phyloP scores from a whole-genome alignment of 2,888 invertebrate species.

The Escarpia spicata region DNA sequence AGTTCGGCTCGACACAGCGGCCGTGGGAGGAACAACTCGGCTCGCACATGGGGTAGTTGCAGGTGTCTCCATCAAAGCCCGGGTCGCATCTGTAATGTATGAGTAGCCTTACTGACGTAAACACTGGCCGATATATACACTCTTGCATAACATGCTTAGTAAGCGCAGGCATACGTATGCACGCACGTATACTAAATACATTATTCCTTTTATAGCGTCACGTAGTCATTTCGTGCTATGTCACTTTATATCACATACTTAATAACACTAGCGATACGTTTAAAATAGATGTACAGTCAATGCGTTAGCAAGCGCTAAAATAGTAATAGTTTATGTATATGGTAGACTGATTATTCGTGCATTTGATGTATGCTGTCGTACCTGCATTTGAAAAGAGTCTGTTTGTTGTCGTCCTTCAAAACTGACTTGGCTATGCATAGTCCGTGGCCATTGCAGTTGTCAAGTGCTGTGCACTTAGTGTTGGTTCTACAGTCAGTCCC shows the following conservation, averaged over 20 bases:
- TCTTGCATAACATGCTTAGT: neutral
- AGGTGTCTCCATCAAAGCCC: conserved; percentile 17
- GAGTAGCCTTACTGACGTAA: neutral
- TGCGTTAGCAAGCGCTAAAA: neutral
- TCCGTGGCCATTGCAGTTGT: neutral
- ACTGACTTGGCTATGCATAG: neutral
- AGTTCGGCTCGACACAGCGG: conserved; percentile 22
- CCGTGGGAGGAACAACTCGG: conserved; percentile 17
- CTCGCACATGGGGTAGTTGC: neutral
- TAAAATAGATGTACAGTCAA: neutral
- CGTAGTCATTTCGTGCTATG: neutral
- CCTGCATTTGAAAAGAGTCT: neutral
- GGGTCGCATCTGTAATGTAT: conserved; percentile 14
- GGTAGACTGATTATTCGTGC: neutral
- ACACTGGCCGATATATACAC: neutral
- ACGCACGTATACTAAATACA: no score
- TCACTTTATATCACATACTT: neutral
- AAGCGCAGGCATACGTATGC: neutral
- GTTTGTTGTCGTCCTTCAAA: neutral
- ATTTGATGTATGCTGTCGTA: neutral
- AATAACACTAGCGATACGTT: neutral
- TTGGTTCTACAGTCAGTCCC: neutral
- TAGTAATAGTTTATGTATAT: neutral
- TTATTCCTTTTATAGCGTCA: neutral
- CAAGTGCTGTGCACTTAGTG: neutral